phyloP scores from a whole-genome alignment of 37 sponge, comb jelly and placozoan species.

The Petrosia ficiformis region DNA sequence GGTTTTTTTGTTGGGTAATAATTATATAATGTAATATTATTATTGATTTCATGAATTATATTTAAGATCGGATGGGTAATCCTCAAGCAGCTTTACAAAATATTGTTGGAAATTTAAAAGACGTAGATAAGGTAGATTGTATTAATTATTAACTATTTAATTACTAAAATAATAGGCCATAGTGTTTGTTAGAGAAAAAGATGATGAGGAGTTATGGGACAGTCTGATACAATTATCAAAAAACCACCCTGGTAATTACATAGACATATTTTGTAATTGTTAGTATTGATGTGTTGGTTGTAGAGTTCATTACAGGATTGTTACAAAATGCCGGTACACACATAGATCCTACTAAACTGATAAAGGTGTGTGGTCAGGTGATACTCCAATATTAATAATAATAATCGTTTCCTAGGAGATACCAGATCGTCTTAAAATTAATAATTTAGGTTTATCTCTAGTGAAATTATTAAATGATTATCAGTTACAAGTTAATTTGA shows the following conservation, averaged over 20 bases:
- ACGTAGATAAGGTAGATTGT: conserved; percentile 66
- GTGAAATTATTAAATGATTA: conserved; percentile 94
- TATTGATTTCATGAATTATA: background rate
- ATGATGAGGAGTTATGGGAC: conserved; percentile 94
- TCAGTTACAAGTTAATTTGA: conserved; percentile 83
- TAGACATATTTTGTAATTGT: background rate
- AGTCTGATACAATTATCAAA: conserved; percentile 71
- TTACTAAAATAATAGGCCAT: conserved; percentile 55
- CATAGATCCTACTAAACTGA: conserved; percentile 85
- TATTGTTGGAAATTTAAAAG: conserved; percentile 68
- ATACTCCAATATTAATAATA: too few species aligned
- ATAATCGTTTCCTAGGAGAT: conserved; percentile 49
- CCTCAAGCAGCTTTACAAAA: conserved; percentile 67
- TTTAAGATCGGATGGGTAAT: conserved; percentile 88
- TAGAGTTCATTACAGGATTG: conserved; percentile 82
- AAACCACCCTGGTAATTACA: conserved; percentile 49
- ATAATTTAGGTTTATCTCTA: conserved; percentile 71
- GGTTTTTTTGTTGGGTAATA: conserved; percentile 72
- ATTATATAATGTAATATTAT: background rate
- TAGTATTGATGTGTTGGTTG: conserved; percentile 7
- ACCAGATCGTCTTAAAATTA: conserved; percentile 65
- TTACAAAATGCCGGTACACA: conserved; percentile 89
- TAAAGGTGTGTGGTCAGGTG: conserved; percentile 41
- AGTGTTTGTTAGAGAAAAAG: conserved; percentile 87
- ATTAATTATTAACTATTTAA: background rate